phyloP scores from a whole-genome alignment of 2,113 vertebrate species.

The Ariopsis seemanni region DNA sequence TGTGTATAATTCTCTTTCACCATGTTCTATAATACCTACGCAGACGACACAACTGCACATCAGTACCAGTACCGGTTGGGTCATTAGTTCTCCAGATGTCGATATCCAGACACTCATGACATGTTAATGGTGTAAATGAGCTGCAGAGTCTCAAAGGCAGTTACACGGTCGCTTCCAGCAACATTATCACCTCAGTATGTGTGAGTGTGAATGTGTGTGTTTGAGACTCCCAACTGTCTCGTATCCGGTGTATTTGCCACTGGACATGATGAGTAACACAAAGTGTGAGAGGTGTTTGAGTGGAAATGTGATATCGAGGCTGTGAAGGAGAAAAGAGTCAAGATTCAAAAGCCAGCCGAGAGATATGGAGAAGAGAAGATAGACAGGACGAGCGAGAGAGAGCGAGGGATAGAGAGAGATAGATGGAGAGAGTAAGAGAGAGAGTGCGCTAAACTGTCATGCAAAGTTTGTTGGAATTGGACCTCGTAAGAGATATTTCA shows the following conservation, averaged over 20 bases:
- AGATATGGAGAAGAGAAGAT: background rate
- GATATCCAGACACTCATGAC: background rate
- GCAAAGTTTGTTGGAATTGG: background rate
- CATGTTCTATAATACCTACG: background rate
- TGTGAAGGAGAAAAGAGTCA: constrained; percentile 16
- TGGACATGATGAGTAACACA: constrained; percentile 23
- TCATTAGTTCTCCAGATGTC: background rate
- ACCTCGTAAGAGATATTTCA: background rate
- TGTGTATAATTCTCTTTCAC: background rate
- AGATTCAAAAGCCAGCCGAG: constrained; percentile 26
- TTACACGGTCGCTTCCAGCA: background rate
- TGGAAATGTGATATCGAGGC: constrained; percentile 31
- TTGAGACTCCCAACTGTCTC: background rate
- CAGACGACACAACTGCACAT: background rate
- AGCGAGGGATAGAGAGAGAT: constrained; percentile 42
- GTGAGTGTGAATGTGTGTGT: constrained; percentile 31
- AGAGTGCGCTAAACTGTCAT: background rate
- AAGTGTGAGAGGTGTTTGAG: constrained; percentile 12
- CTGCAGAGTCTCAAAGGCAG: background rate
- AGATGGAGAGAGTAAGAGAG: constrained; percentile 27
- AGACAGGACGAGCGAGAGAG: constrained; percentile 22
- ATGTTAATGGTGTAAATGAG: constrained; percentile 9
- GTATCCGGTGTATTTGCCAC: background rate
- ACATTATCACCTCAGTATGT: background rate
- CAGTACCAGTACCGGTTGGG: background rate